These are phyloP conservation scores for Pogonocherus hispidulus DNA, from an alignment of 2,888 invertebrate genomes.

Conservation along the genomic window DNA sequence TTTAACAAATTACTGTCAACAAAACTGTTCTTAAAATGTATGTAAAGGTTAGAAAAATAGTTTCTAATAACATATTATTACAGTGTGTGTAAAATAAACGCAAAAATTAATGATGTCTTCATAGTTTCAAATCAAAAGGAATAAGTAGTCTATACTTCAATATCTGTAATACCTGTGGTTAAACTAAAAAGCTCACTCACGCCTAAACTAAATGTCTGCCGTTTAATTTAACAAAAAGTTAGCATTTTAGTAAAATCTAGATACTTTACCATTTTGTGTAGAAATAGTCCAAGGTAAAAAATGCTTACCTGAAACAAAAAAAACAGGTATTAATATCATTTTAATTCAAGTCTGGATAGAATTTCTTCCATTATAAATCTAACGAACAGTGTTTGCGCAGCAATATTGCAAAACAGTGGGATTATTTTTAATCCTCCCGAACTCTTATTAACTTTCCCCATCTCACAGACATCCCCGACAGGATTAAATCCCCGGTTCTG, in stretches of 20 bases:
- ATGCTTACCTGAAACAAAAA: slow-evolving; percentile 45
- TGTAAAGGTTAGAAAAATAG: too few relatives aligned
- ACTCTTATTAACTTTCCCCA: slow-evolving; percentile 70
- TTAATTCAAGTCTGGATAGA: slow-evolving; percentile 30
- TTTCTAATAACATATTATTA: too few relatives aligned
- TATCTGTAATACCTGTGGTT: too few relatives aligned
- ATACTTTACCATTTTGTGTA: slow-evolving; percentile 29
- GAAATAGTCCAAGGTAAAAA: background rate
- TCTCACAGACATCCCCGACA: slow-evolving; percentile 66
- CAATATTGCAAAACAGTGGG: slow-evolving; percentile 70
- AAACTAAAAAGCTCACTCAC: too few relatives aligned
- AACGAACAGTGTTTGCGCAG: slow-evolving; percentile 52
- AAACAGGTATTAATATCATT: slow-evolving; percentile 34
- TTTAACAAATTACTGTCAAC: too few relatives aligned
- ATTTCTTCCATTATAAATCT: slow-evolving; percentile 48
- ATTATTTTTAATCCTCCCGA: slow-evolving; percentile 70
- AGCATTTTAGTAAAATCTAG: background rate
- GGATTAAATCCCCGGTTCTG: slow-evolving; percentile 69
- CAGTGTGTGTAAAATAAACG: too few relatives aligned
- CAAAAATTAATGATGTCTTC: too few relatives aligned
- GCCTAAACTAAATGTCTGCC: background rate
- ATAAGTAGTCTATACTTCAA: too few relatives aligned
- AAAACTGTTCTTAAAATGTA: too few relatives aligned
- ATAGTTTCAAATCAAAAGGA: too few relatives aligned
- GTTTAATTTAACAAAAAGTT: background rate